Conservation (phyloP, 2,888 invertebrate genomes). For the Xylophagus ater region DNA sequence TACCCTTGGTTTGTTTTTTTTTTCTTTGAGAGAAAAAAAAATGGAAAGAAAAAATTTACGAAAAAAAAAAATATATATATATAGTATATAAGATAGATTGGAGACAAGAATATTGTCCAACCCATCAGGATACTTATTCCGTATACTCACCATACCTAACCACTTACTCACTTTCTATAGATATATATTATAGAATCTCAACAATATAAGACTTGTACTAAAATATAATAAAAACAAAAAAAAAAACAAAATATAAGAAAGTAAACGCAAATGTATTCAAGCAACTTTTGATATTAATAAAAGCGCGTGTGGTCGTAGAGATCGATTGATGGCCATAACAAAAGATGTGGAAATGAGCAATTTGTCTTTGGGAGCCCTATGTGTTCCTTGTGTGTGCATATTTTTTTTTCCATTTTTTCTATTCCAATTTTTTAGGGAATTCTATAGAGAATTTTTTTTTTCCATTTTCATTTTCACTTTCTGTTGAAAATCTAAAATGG, state of each 20-base stretch:
- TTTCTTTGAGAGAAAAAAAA: constrained; percentile 9
- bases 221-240: constrained; percentile 11
- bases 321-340: constrained; percentile 38
- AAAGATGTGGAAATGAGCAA: constrained; percentile 38
- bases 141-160: background rate
- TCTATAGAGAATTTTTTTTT: too few relatives aligned
- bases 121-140: constrained; percentile 8
- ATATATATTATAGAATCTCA: constrained; percentile 3
- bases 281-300: constrained; percentile 24
- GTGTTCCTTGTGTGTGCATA: too few relatives aligned
- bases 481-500: too few relatives aligned
- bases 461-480: too few relatives aligned
- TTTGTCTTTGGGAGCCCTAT: too few relatives aligned
- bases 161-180: too few relatives aligned
- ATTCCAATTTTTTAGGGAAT: too few relatives aligned
- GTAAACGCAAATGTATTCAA: constrained; percentile 12
- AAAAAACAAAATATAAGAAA: constrained; percentile 5
- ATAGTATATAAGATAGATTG: constrained; percentile 18
- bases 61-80: too few relatives aligned
- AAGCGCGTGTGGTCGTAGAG: constrained; percentile 37
- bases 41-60: too few relatives aligned
- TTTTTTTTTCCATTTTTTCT: too few relatives aligned
- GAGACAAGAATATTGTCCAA: constrained; percentile 15
- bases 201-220: constrained; percentile 6
- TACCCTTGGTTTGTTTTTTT: constrained; percentile 6